Conservation (phyloP, 2,888 invertebrate species). For the Cyaniris semiargus region DNA sequence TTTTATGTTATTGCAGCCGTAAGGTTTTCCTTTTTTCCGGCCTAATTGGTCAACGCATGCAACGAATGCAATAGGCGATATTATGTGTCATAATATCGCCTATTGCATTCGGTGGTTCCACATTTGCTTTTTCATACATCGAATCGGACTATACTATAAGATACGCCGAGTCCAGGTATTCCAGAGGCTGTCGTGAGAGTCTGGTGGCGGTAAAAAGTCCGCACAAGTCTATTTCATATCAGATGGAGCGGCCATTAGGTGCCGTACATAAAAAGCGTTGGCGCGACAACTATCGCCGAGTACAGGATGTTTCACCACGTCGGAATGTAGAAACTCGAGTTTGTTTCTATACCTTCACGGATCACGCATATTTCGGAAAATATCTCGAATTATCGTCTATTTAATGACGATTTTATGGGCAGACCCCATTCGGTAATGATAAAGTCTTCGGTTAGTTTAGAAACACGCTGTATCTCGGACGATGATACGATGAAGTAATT, state of each 20-base stretch:
- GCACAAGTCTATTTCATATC: slow-evolving; percentile 18
- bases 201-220: not conserved
- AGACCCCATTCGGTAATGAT: not conserved
- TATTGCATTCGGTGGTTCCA: not conserved
- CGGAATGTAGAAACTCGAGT: not conserved
- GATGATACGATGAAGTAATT: slow-evolving; percentile 8
- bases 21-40: not conserved
- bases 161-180: not conserved
- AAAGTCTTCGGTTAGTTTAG: not conserved
- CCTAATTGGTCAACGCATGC: not conserved
- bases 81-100: not conserved
- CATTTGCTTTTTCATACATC: not conserved
- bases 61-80: no score
- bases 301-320: slow-evolving; percentile 5
- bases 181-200: not conserved
- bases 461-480: not conserved
- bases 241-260: slow-evolving; percentile 9
- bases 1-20: not conserved
- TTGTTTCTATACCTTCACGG: not conserved
- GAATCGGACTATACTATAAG: not conserved
- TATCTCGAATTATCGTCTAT: not conserved
- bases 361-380: not conserved
- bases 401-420: not conserved
- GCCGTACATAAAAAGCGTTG: slow-evolving; percentile 9
- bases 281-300: not conserved